Base-by-base conservation (phyloP, 2,113 vertebrate species). In the Odontesthes bonariensis region DNA sequence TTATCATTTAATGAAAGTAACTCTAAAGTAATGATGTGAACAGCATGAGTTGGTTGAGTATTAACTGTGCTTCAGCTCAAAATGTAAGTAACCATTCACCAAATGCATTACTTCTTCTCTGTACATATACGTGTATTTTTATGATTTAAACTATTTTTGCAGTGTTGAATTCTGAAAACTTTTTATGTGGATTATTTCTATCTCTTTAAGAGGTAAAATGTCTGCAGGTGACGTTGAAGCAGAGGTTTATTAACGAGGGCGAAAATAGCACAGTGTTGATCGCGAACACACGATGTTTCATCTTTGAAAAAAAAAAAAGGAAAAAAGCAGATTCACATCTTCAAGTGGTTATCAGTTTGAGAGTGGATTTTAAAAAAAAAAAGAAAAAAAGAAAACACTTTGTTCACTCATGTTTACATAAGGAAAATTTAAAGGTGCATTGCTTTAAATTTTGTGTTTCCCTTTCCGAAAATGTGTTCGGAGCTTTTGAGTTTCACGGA, bases 401-500 rank as follows among this genome's bases (percentile, higher is more conserved):
- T 82, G 79, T 88, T 92, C 89, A 81, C 82, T 88, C 89, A 89
- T 92, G 91, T 92, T 92, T 92, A 93, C 90, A 91, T 90, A 72
- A 87, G 14, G 81, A 76, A 56, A n/a, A 66, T 82, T 84, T 57
- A 86, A 84, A 86, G 86, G 90, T 91, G 88, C 84, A 86, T 83
- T 87, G 88, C 89, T 91, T 90, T 90, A 84, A 81, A 75, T 84
- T 85, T 79, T 46, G 78, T 82, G 59, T 68, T 84, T 75, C 68
- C 80, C 53, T 83, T 82, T 75, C 42, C 75, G 60, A 66, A 71
- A 35, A n/a, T n/a, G 53, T 83, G 81, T 86, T 57, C 71, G 73
- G 82, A 69, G 83, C 79, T 81, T n/a, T 86, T 87, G 73, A 75
- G 65, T 80, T 27, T 86, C 59, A 69, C 27, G 65, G 57, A 72